phyloP scores from a whole-genome alignment of 1,140 invertebrate genomes.

The Drosophila funebris region DNA sequence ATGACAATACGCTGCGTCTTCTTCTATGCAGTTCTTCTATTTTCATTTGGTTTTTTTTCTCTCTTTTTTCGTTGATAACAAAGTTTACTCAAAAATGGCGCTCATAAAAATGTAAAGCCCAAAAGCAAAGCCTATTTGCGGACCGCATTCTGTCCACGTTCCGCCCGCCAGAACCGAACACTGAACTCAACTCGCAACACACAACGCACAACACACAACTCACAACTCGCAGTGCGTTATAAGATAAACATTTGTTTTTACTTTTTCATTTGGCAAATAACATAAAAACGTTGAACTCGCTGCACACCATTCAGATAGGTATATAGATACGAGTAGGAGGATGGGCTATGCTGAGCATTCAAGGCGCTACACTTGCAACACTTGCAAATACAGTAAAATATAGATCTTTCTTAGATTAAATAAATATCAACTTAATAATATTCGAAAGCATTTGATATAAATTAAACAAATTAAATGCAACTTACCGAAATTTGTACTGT shows the following conservation, averaged over 20 bases:
- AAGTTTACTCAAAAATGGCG: constrained; percentile 67
- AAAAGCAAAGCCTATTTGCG: constrained; percentile 79
- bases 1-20: constrained; percentile 33
- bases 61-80: constrained; percentile 59
- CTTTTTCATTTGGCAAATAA: constrained; percentile 80
- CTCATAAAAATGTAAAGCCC: constrained; percentile 75
- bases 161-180: constrained; percentile 19
- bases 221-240: constrained; percentile 47
- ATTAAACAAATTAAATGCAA: too few relatives aligned
- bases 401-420: too few relatives aligned
- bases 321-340: constrained; percentile 11
- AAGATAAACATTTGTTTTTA: constrained; percentile 80
- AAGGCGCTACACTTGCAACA: not conserved
- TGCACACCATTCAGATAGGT: constrained; percentile 35
- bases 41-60: not conserved
- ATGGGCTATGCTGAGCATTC: constrained; percentile 2
- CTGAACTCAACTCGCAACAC: constrained; percentile 34
- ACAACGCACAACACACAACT: not conserved
- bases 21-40: not conserved
- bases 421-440: too few relatives aligned
- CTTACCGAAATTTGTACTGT: too few relatives aligned
- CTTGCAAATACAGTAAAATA: too few relatives aligned
- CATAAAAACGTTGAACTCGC: constrained; percentile 74
- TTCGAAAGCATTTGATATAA: too few relatives aligned
- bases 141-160: constrained; percentile 43